phyloP scores from a whole-genome alignment of 2,888 invertebrate species.

The Erebia ligea region DNA sequence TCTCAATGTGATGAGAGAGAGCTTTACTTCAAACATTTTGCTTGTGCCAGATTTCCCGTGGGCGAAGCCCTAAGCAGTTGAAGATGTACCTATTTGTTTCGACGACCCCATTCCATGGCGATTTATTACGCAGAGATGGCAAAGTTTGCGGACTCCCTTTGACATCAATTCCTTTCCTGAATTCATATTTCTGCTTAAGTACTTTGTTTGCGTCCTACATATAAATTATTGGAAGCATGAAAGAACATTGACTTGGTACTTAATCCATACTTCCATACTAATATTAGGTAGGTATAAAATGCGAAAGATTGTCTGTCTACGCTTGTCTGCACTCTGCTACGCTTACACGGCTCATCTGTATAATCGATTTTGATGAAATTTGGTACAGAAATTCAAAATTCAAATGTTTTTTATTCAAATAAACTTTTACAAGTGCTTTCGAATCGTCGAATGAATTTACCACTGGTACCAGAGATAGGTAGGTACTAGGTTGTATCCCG shows the following conservation, averaged over 20 bases:
- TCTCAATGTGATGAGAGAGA: too few species aligned
- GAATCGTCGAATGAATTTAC: too few species aligned
- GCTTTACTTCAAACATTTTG: not conserved
- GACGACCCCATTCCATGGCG: conserved; percentile 29
- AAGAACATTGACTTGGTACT: not conserved
- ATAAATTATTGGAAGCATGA: not conserved
- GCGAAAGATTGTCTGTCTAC: too few species aligned
- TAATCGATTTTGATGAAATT: too few species aligned
- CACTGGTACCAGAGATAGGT: too few species aligned
- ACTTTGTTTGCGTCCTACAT: conserved; percentile 25
- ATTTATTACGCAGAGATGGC: conserved; percentile 24
- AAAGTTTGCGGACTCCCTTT: conserved; percentile 10
- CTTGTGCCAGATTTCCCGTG: not conserved
- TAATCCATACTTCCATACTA: too few species aligned
- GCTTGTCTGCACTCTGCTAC: too few species aligned
- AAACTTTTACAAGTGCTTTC: too few species aligned
- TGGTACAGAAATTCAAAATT: too few species aligned
- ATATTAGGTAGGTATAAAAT: not conserved
- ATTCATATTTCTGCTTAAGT: conserved; percentile 27
- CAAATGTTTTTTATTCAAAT: too few species aligned
- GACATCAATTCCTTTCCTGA: conserved; percentile 19
- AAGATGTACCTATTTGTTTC: conserved; percentile 24
- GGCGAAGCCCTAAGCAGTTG: not conserved
- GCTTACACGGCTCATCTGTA: not conserved
- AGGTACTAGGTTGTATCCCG: too few species aligned